These are phyloP conservation scores for Temnothorax rugatulus DNA, from an alignment of 2,888 invertebrate genomes.

Conservation along the genomic window DNA sequence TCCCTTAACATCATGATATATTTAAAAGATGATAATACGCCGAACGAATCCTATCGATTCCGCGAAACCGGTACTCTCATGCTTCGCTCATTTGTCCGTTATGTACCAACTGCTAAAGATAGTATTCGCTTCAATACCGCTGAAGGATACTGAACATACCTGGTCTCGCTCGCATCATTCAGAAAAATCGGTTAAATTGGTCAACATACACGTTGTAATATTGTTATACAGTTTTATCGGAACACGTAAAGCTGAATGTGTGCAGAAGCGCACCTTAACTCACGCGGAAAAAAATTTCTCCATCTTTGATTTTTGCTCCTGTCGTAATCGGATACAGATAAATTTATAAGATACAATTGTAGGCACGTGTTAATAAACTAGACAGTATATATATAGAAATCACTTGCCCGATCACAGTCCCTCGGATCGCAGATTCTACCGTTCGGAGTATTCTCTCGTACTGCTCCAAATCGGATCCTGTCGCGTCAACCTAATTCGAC, in stretches of 20 bases:
- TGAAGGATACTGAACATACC: neutral
- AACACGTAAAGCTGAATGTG: neutral
- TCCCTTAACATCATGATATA: conserved; percentile 61
- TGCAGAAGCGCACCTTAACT: neutral
- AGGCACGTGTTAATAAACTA: too few species aligned
- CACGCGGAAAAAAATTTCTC: neutral
- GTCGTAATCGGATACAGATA: neutral
- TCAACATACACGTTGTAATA: neutral
- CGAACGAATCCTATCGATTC: conserved; percentile 72
- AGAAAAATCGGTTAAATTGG: conserved; percentile 30
- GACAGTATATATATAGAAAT: too few species aligned
- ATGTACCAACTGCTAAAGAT: conserved; percentile 65
- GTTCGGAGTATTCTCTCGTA: too few species aligned
- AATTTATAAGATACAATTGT: neutral
- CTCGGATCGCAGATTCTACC: too few species aligned
- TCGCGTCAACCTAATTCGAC: too few species aligned
- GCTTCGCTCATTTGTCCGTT: conserved; percentile 58
- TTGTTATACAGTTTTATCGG: neutral
- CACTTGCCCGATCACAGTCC: too few species aligned
- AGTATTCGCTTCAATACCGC: conserved; percentile 63
- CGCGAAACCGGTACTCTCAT: conserved; percentile 73
- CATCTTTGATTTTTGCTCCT: neutral
- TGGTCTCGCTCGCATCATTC: neutral
- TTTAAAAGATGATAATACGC: conserved; percentile 69
- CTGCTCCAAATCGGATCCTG: too few species aligned